Evolutionary conservation across 1,140 invertebrate species (phyloP).

Genomic region (Atta cephalotes): DNA sequence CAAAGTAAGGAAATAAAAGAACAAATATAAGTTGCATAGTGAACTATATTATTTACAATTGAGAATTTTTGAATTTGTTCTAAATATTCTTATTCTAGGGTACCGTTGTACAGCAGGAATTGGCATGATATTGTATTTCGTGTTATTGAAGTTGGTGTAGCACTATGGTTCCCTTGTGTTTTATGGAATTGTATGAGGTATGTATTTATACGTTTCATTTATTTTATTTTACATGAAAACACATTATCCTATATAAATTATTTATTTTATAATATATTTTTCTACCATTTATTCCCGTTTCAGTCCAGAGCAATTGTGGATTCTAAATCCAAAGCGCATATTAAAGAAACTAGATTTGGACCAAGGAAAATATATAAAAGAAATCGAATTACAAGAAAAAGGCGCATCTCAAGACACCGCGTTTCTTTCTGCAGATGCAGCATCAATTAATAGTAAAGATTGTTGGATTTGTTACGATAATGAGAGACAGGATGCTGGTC

Average conservation of each 20-base stretch:
- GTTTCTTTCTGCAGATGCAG: conserved; percentile 73
- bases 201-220: conserved; percentile 41
- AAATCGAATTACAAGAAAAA: conserved; percentile 87
- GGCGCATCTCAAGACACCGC: conserved; percentile 72
- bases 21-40: not conserved
- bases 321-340: conserved; percentile 95
- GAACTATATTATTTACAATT: not conserved
- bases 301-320: conserved; percentile 96
- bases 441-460: conserved; percentile 87
- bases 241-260: not conserved
- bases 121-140: conserved; percentile 96
- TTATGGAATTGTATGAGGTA: conserved; percentile 97
- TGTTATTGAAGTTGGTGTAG: conserved; percentile 96
- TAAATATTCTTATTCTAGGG: conserved; percentile 82
- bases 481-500: conserved; percentile 91
- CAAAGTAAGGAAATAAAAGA: conserved; percentile 88
- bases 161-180: conserved; percentile 97
- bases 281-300: conserved; percentile 32
- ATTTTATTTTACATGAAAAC: not conserved
- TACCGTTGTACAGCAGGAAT: conserved; percentile 95
- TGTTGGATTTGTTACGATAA: conserved; percentile 98
- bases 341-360: conserved; percentile 89
- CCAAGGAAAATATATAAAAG: conserved; percentile 82
- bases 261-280: conserved; percentile 13
- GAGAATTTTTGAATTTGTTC: not conserved